phyloP scores from a whole-genome alignment of 2,797 vertebrate genomes.

The Eulemur rubriventer region DNA sequence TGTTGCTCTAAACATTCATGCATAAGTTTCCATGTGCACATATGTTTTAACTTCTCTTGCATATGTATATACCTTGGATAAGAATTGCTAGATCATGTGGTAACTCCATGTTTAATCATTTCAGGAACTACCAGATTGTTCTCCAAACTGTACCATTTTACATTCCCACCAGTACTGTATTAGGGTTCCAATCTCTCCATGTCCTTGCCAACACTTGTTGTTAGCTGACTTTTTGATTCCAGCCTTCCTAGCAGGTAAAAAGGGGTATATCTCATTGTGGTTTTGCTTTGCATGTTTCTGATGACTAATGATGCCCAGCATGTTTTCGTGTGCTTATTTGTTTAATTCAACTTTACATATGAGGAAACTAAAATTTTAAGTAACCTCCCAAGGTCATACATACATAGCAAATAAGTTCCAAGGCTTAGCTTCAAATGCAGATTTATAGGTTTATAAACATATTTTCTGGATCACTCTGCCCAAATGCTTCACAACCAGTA shows the following conservation, averaged over 20 bases:
- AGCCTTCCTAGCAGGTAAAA: neutral
- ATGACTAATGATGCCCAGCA: neutral
- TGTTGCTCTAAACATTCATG: neutral
- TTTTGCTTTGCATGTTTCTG: neutral
- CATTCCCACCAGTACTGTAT: neutral
- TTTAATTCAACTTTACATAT: neutral
- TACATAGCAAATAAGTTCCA: neutral
- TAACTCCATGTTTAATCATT: neutral
- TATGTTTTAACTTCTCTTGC: neutral
- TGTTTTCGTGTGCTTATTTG: neutral
- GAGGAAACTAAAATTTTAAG: neutral
- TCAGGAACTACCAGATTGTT: neutral
- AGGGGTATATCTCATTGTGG: neutral
- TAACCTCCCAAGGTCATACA: neutral
- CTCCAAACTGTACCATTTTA: neutral
- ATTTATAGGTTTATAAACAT: neutral
- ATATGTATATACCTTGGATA: neutral
- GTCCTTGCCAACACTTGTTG: neutral
- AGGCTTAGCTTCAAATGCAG: neutral
- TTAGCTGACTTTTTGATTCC: neutral
- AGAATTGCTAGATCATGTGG: neutral
- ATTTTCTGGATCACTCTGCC: neutral
- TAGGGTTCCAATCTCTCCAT: neutral
- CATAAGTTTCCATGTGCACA: neutral
- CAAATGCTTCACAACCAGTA: neutral